Conservation (phyloP, 2,113 vertebrate species). For the Mastomys natalensis region DNA sequence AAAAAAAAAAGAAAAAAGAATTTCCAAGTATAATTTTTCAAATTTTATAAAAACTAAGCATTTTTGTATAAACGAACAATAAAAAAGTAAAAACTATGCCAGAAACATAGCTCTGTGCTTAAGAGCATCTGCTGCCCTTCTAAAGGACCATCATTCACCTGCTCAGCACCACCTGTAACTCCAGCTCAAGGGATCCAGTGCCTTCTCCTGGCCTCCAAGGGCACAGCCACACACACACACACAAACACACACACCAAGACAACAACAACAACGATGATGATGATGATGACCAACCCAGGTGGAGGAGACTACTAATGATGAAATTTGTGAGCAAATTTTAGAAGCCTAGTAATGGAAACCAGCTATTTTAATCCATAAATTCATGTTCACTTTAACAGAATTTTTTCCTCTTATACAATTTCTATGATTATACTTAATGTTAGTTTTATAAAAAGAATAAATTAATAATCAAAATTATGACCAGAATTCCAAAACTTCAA, state of each 20-base stretch:
- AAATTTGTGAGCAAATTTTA: slow-evolving; percentile 45
- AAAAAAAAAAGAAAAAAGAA: neutral
- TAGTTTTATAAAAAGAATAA: neutral
- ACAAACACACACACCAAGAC: too few relatives aligned
- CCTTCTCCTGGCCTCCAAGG: neutral
- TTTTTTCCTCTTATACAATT: slow-evolving; percentile 5
- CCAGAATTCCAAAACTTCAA: neutral
- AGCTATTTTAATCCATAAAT: slow-evolving; percentile 36
- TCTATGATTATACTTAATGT: slow-evolving; percentile 7
- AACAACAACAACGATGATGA: too few relatives aligned
- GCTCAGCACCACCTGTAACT: neutral
- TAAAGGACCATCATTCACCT: too few relatives aligned
- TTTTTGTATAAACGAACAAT: neutral
- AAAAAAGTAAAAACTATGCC: slow-evolving; percentile 33
- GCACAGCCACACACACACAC: neutral
- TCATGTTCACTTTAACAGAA: slow-evolving; percentile 8
- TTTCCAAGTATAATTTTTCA: slow-evolving; percentile 16
- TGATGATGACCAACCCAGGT: neutral
- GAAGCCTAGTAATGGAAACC: slow-evolving; percentile 15
- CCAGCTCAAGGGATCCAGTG: neutral
- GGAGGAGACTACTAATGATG: neutral
- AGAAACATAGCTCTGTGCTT: neutral
- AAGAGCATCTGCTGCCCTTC: neutral
- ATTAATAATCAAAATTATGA: slow-evolving; percentile 51
- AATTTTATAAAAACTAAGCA: slow-evolving; percentile 43